phyloP scores from a whole-genome alignment of 2,113 vertebrate species.

The Acanthochromis polyacanthus region DNA sequence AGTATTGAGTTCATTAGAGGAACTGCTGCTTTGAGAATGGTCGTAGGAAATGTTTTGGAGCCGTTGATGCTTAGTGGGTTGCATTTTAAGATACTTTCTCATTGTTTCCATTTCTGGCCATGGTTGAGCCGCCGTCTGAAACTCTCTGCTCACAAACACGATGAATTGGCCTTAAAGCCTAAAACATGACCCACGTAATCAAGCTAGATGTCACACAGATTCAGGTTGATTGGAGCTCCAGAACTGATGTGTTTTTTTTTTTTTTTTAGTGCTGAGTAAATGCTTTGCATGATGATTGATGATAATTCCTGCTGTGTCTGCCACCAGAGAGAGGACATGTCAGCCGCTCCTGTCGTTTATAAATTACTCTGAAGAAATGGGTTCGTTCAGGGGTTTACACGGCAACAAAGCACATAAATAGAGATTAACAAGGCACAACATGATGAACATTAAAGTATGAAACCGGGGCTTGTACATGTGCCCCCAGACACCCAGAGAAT shows the following conservation, averaged over 20 bases:
- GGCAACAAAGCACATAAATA: too few species aligned
- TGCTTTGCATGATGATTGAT: constrained; percentile 3
- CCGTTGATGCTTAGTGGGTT: too few species aligned
- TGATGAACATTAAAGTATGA: not conserved
- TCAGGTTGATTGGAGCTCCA: not conserved
- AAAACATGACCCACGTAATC: not conserved
- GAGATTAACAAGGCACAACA: not conserved
- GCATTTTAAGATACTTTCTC: too few species aligned
- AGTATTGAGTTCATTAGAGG: too few species aligned
- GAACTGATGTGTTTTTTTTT: not conserved
- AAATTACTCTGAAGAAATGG: constrained; percentile 10
- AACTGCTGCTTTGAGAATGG: too few species aligned
- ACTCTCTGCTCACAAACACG: too few species aligned
- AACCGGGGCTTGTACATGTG: not conserved
- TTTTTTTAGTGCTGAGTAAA: constrained; percentile 5
- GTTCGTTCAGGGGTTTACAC: not conserved
- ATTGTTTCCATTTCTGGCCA: too few species aligned
- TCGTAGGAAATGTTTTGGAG: too few species aligned
- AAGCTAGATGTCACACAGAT: not conserved
- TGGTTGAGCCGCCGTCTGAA: too few species aligned
- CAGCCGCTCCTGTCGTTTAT: not conserved
- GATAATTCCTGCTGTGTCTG: not conserved
- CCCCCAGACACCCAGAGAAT: not conserved
- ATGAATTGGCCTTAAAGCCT: not conserved
- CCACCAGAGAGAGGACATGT: not conserved